Conservation (phyloP, 2,888 invertebrate species). For the Chaitophorus viminalis region DNA sequence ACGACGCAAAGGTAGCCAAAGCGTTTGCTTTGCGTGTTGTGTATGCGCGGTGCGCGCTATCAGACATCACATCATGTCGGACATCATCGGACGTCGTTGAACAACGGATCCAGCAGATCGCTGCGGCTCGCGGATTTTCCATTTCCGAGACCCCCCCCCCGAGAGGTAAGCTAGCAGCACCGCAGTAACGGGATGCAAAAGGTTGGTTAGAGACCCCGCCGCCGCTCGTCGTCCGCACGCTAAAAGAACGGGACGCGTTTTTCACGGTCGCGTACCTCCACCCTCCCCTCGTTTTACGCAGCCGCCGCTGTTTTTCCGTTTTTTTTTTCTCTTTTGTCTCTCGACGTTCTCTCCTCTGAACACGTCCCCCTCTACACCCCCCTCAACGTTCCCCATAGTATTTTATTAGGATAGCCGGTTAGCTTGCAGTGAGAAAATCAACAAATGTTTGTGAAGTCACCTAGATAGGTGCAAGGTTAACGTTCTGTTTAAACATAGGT, state of each 20-base stretch:
- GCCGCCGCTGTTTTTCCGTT: not conserved
- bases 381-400: not conserved
- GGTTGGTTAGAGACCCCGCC: not conserved
- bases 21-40: not conserved
- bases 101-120: constrained; percentile 18
- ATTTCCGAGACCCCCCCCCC: not conserved
- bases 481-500: no score
- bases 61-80: not conserved
- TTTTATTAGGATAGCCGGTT: no score
- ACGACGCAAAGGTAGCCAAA: not conserved
- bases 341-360: not conserved
- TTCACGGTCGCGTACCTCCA: constrained; percentile 26
- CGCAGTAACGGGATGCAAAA: not conserved
- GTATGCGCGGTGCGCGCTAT: not conserved
- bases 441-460: no score
- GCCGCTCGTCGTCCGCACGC: not conserved
- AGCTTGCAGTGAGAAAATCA: no score
- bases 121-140: not conserved
- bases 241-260: not conserved
- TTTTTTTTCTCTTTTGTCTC: not conserved
- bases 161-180: constrained; percentile 17
- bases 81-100: constrained; percentile 37
- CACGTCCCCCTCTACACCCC: not conserved
- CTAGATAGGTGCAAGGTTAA: no score
- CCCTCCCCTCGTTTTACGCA: not conserved